Evolutionary conservation across 1,140 invertebrate species (phyloP).

Genomic region (Eciton burchellii): DNA sequence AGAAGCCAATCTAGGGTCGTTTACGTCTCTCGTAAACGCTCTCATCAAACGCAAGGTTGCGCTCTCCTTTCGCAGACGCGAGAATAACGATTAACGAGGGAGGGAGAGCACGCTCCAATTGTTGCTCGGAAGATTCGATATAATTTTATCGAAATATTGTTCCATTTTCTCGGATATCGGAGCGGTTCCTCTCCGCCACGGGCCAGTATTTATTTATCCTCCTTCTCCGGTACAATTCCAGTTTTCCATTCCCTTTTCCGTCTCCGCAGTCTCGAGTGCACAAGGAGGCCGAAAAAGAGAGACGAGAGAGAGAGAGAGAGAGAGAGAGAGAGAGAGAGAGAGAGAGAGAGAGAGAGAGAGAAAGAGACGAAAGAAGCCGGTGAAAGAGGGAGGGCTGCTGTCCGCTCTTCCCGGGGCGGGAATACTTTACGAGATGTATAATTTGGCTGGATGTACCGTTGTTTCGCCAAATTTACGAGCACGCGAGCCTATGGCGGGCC

Average conservation of each 20-base stretch:
- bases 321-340: too few species aligned
- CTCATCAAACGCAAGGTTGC: constrained; percentile 36
- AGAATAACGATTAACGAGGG: background rate
- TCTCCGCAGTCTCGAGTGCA: constrained; percentile 6
- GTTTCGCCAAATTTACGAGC: constrained; percentile 63
- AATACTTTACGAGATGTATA: constrained; percentile 76
- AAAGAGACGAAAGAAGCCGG: background rate
- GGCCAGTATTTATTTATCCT: constrained; percentile 63
- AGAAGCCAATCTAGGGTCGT: background rate
- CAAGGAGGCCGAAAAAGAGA: background rate
- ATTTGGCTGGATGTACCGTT: constrained; percentile 69
- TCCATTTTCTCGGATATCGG: constrained; percentile 53
- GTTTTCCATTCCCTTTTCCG: background rate
- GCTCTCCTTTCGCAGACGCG: constrained; percentile 2
- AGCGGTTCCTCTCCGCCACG: background rate
- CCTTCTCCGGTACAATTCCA: background rate
- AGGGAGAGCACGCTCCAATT: constrained; percentile 23
- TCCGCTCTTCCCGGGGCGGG: constrained; percentile 35
- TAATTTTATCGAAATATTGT: constrained; percentile 68
- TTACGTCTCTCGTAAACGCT: constrained; percentile 1
- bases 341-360: too few species aligned
- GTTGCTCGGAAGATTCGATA: constrained; percentile 27
- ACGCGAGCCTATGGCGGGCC: constrained; percentile 23
- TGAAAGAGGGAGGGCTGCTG: constrained; percentile 24
- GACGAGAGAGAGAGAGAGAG: too few species aligned